phyloP scores from a whole-genome alignment of 2,113 vertebrate genomes.

The Myanophis thanlyinensis region DNA sequence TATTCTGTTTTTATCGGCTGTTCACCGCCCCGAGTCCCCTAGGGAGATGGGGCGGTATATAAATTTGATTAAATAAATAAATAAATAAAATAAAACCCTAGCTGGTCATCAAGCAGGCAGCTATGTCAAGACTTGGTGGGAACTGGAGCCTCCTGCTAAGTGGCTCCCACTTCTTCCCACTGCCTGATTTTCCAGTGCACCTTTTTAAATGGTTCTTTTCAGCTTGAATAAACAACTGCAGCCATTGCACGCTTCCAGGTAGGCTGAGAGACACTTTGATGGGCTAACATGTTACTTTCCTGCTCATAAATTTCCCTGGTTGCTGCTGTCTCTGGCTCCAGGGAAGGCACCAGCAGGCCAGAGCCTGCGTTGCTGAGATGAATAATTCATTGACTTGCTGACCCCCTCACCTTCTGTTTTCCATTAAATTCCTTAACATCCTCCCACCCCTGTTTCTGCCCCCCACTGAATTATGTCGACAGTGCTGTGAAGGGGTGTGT shows the following conservation, averaged over 20 bases:
- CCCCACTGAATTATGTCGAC: constrained; percentile 47
- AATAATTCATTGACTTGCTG: constrained; percentile 50
- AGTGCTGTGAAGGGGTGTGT: not conserved
- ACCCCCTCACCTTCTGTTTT: not conserved
- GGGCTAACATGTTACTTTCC: constrained; percentile 51
- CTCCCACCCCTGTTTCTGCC: not conserved
- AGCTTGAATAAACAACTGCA: constrained; percentile 48
- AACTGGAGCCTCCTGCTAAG: not conserved
- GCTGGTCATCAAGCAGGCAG: not conserved
- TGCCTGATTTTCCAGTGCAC: not conserved
- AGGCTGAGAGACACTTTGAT: constrained; percentile 59
- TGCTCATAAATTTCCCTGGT: constrained; percentile 59
- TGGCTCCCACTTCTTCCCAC: no score
- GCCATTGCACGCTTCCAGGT: constrained; percentile 57
- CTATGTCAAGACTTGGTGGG: not conserved
- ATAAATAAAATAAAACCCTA: no score
- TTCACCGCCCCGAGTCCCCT: no score
- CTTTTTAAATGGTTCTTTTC: not conserved
- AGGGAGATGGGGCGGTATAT: no score
- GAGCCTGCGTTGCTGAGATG: constrained; percentile 17
- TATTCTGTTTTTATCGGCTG: no score
- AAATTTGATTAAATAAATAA: no score
- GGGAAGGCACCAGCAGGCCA: constrained; percentile 3
- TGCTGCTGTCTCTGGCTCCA: constrained; percentile 34
- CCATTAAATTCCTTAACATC: not conserved